phyloP scores from a whole-genome alignment of 2,113 vertebrate genomes.

The Toxostoma redivivum region DNA sequence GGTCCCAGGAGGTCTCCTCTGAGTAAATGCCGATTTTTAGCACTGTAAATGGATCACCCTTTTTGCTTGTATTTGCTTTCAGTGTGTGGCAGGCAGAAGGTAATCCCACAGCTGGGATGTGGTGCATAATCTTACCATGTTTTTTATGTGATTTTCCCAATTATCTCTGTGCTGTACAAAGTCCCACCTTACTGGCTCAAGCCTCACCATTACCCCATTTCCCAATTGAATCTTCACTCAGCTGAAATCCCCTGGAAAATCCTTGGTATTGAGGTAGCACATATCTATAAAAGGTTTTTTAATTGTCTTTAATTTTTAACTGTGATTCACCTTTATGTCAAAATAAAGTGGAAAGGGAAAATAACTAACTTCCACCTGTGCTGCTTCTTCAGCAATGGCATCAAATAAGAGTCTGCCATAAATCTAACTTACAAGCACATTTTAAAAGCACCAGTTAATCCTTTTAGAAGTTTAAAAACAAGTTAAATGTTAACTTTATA shows the following conservation, averaged over 20 bases:
- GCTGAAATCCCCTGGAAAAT: background rate
- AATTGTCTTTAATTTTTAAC: background rate
- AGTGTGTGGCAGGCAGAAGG: background rate
- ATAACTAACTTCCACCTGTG: background rate
- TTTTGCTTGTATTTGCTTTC: background rate
- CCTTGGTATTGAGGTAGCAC: background rate
- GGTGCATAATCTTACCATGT: background rate
- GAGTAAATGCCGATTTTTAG: background rate
- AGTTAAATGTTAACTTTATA: constrained; percentile 27
- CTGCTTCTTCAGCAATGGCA: background rate
- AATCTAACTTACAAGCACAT: background rate
- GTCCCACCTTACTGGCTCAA: background rate
- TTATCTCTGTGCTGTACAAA: background rate
- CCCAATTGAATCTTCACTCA: background rate
- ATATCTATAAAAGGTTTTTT: background rate
- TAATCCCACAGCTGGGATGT: background rate
- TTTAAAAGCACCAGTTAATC: constrained; percentile 10
- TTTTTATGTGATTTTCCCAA: background rate
- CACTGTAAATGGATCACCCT: background rate
- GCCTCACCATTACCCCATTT: background rate
- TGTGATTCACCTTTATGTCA: background rate
- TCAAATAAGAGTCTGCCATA: background rate
- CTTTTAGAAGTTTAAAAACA: background rate
- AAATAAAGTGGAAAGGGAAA: background rate
- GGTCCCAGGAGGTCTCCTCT: background rate